Percentiles rank a stretch among this genome's conserved stretches.
phyloP scores from a whole-genome alignment of 37 sponge, comb jelly and placozoan genomes.

The Halisarca cf. caerulea region DNA sequence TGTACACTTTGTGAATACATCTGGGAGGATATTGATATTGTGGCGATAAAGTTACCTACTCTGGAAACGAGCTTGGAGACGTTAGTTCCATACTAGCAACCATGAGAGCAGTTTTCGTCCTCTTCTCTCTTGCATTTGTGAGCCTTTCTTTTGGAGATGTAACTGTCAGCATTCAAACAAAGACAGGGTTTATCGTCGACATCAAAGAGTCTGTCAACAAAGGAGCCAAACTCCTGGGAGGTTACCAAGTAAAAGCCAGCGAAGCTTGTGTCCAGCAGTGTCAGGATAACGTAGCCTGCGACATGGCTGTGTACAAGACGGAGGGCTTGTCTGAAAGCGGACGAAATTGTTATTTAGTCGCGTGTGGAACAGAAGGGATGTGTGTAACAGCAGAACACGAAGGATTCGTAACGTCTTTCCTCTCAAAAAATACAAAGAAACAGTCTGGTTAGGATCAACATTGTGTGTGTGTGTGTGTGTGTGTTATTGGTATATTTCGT shows the following conservation, averaged over 20 bases:
- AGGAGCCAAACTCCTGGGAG: conserved; percentile 54
- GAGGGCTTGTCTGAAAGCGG: conserved; percentile 44
- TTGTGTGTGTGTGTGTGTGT: conserved; percentile 27
- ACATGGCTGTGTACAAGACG: conserved; percentile 60
- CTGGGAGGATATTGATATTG: too few species aligned
- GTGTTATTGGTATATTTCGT: too few species aligned
- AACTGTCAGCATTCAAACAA: not conserved
- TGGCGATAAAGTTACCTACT: too few species aligned
- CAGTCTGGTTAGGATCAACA: not conserved
- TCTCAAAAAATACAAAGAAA: not conserved
- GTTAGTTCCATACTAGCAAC: too few species aligned
- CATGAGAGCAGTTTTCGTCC: too few species aligned
- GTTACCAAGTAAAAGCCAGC: not conserved
- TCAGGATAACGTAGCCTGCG: conserved; percentile 26
- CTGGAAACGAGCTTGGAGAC: too few species aligned
- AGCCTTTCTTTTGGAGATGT: too few species aligned
- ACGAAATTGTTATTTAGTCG: conserved; percentile 61
- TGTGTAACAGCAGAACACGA: conserved; percentile 45
- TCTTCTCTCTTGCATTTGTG: too few species aligned
- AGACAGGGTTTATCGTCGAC: conserved; percentile 48
- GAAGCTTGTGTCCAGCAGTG: conserved; percentile 41
- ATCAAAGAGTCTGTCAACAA: conserved; percentile 40
- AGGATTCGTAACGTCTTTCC: conserved; percentile 21
- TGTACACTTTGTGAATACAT: too few species aligned
- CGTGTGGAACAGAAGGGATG: conserved; percentile 25